phyloP scores from a whole-genome alignment of 2,113 vertebrate species.

The Coptodon bakossiorum region DNA sequence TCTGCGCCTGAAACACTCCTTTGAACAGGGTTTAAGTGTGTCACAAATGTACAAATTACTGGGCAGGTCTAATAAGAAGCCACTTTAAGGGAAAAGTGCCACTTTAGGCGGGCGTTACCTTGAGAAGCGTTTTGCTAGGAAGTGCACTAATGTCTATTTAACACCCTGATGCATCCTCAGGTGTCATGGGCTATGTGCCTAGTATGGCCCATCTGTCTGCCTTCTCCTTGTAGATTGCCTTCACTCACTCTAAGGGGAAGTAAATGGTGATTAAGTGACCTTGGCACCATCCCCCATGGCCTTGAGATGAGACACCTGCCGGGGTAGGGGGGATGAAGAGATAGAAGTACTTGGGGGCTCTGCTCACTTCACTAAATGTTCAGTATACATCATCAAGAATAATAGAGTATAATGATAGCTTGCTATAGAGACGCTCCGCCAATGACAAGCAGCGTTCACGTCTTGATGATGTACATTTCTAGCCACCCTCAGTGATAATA shows the following conservation, averaged over 20 bases:
- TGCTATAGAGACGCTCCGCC: constrained; percentile 1
- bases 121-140: constrained; percentile 41
- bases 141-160: constrained; percentile 66
- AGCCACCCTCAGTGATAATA: constrained; percentile 36
- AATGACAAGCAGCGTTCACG: not conserved
- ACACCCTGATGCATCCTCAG: constrained; percentile 54
- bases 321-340: not conserved
- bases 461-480: constrained; percentile 37
- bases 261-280: constrained; percentile 67
- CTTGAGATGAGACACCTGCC: constrained; percentile 35
- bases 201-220: constrained; percentile 53
- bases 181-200: constrained; percentile 42
- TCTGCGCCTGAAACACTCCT: not conserved
- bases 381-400: constrained; percentile 47
- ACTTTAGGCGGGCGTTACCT: constrained; percentile 53
- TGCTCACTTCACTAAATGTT: constrained; percentile 33
- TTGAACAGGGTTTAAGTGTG: constrained; percentile 21
- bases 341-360: not conserved
- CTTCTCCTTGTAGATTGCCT: constrained; percentile 44
- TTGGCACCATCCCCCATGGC: constrained; percentile 47
- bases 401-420: constrained; percentile 50
- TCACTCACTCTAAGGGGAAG: constrained; percentile 45
- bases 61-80: constrained; percentile 5
- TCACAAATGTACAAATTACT: constrained; percentile 49
- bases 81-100: constrained; percentile 32